A percentile compares a stretch with the other conserved stretches of the same genome.
These are phyloP conservation scores for Trematomus bernacchii DNA, from an alignment of 2,797 vertebrate genomes.

Conservation along the genomic window DNA sequence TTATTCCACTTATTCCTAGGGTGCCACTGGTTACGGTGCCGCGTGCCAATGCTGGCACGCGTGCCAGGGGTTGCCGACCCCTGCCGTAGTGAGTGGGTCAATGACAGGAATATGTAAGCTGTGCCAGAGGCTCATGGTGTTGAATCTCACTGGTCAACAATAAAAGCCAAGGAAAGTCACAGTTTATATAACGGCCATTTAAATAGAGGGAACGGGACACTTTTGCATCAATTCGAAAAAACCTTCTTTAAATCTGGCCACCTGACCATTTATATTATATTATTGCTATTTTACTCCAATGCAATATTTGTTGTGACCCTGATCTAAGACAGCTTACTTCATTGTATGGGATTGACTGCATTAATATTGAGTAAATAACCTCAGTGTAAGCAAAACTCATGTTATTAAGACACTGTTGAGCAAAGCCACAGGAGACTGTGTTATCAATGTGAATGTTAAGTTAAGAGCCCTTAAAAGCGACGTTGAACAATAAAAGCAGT, in stretches of 20 bases:
- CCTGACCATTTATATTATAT: not conserved
- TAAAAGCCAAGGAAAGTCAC: constrained; percentile 43
- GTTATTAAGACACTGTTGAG: constrained; percentile 4
- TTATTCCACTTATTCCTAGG: too few species aligned
- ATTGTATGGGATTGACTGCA: not conserved
- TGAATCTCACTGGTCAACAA: constrained; percentile 31
- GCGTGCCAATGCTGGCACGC: too few species aligned
- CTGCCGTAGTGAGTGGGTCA: constrained; percentile 46
- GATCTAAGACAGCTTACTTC: not conserved
- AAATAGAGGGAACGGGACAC: not conserved
- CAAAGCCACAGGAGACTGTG: not conserved
- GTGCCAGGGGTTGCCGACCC: too few species aligned
- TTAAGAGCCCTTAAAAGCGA: not conserved
- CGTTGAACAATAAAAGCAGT: constrained; percentile 3
- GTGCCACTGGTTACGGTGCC: too few species aligned
- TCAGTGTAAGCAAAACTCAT: constrained; percentile 1
- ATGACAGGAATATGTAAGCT: constrained; percentile 25
- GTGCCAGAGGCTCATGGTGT: constrained; percentile 32
- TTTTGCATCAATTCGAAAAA: too few species aligned
- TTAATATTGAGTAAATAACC: constrained; percentile 13
- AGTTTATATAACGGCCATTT: constrained; percentile 29
- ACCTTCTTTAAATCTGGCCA: not conserved
- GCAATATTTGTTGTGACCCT: constrained; percentile 9
- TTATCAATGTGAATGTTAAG: constrained; percentile 2
- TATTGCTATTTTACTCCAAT: constrained; percentile 14